A percentile compares a stretch with the other conserved stretches of the same genome.
These are phyloP conservation scores for Stichopus horrens DNA, from an alignment of 53 echinoderm and acorn worm species.

Conservation along the genomic window DNA sequence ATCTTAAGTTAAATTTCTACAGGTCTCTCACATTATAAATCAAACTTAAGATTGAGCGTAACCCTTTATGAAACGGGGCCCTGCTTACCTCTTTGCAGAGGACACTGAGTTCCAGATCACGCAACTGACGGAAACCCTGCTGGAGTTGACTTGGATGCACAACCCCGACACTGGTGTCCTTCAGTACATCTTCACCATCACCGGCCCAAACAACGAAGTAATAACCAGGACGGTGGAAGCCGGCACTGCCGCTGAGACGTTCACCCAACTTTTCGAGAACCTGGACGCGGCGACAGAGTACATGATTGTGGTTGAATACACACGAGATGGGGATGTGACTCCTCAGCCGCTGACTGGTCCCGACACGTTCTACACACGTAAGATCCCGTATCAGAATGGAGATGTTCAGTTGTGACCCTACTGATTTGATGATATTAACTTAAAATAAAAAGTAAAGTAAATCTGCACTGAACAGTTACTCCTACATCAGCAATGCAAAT, in stretches of 20 bases:
- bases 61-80: no score
- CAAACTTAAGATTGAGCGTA: no score
- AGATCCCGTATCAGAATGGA: neutral
- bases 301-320: neutral
- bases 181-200: conserved; percentile 35
- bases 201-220: neutral
- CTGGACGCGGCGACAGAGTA: conserved; percentile 17
- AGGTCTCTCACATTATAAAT: no score
- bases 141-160: conserved; percentile 49
- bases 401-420: no score
- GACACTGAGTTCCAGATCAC: neutral
- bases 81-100: neutral
- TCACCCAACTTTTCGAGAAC: neutral
- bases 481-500: no score
- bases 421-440: no score
- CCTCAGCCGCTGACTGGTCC: neutral
- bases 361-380: conserved; percentile 9
- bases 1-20: no score
- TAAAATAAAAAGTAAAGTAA: no score
- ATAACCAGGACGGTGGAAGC: neutral
- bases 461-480: no score
- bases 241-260: neutral
- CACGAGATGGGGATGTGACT: neutral
- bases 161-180: conserved; percentile 37
- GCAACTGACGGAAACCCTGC: conserved; percentile 8